A percentile compares a stretch with the other conserved stretches of the same genome.
Evolutionary conservation across 2,797 vertebrate genomes (phyloP).

Genomic region (Megaceryle alcyon): DNA sequence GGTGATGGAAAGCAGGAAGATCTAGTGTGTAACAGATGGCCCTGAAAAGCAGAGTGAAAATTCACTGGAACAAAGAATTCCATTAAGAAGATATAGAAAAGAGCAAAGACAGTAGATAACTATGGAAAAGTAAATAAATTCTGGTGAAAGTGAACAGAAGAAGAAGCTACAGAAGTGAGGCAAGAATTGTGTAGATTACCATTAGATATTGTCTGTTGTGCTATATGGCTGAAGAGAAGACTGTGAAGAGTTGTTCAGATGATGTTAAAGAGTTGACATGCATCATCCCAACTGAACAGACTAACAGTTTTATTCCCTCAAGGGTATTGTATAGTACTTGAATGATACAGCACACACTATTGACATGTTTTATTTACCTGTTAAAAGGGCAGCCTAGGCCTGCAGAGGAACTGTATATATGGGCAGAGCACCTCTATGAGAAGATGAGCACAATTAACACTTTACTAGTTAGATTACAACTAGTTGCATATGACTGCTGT

Average conservation of each 20-base stretch:
- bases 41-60: not conserved
- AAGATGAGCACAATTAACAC: not conserved
- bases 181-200: not conserved
- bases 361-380: not conserved
- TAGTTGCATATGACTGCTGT: not conserved
- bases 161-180: not conserved
- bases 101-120: not conserved
- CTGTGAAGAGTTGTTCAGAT: not conserved
- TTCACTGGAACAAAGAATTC: not conserved
- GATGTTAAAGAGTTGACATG: not conserved
- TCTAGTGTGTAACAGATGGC: not conserved
- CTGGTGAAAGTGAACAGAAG: not conserved
- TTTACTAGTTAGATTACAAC: not conserved
- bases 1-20: not conserved
- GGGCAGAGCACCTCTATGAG: not conserved
- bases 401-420: not conserved
- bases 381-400: not conserved
- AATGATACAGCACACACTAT: fast-evolving
- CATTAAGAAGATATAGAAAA: not conserved
- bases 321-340: not conserved
- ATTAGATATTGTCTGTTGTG: not conserved
- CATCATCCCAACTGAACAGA: not conserved
- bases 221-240: not conserved
- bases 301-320: not conserved
- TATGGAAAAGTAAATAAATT: not conserved